Percentiles rank a stretch among this genome's conserved stretches.
These are phyloP conservation scores for Uloborus plumipes DNA, from an alignment of 2,888 invertebrate genomes.

Conservation along the genomic window DNA sequence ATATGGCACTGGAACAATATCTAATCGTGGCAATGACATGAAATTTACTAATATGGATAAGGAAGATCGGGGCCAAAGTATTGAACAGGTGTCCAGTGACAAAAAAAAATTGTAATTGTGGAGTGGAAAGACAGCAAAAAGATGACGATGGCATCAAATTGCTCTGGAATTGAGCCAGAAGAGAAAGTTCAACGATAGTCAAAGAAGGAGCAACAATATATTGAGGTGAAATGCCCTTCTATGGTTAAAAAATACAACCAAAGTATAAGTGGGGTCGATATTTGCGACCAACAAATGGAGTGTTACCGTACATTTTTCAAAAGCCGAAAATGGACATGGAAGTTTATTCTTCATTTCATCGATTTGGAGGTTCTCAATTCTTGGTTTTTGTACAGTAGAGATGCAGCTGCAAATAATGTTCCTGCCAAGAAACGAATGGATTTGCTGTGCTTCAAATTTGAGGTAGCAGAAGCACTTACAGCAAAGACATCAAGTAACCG, in stretches of 20 bases:
- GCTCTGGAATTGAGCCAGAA: neutral
- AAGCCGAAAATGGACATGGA: neutral
- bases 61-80: neutral
- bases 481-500: neutral
- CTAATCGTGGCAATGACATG: slow-evolving; percentile 4
- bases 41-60: neutral
- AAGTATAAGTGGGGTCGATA: slow-evolving; percentile 13
- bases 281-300: too few relatives aligned
- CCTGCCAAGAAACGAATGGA: neutral
- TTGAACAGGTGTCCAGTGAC: too few relatives aligned
- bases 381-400: slow-evolving; percentile 10
- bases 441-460: slow-evolving; percentile 19
- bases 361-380: slow-evolving; percentile 16
- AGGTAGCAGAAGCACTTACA: slow-evolving; percentile 5
- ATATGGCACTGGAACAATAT: neutral
- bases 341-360: slow-evolving; percentile 8
- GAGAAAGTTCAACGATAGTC: slow-evolving; percentile 1
- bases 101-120: too few relatives aligned
- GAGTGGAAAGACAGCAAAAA: too few relatives aligned
- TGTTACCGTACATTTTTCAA: neutral
- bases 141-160: too few relatives aligned
- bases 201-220: neutral
- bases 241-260: neutral
- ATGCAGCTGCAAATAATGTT: slow-evolving; percentile 1
- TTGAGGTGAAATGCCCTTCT: slow-evolving; percentile 3